These are phyloP conservation scores for Epinotia nisella DNA, from an alignment of 2,888 invertebrate species.

Conservation along the genomic window DNA sequence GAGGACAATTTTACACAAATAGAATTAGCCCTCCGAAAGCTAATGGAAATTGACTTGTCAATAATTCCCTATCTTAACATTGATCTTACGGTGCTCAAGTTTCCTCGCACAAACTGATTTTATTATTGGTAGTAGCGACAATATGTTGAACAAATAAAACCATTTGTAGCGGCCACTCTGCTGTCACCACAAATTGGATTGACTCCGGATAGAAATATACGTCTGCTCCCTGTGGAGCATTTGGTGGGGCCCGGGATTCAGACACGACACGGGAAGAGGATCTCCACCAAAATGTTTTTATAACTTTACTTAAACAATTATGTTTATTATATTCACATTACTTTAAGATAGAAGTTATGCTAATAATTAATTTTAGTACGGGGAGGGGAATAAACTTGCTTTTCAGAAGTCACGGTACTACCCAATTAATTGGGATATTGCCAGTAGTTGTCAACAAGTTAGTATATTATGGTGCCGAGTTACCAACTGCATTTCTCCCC, in stretches of 20 bases:
- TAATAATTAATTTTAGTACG: too few species aligned
- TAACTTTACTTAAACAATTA: slow-evolving; percentile 3
- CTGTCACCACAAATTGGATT: slow-evolving; percentile 74
- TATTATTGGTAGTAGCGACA: slow-evolving; percentile 50
- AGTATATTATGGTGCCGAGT: too few species aligned
- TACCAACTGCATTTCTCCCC: too few species aligned
- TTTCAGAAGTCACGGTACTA: too few species aligned
- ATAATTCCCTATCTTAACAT: background rate
- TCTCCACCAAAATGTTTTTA: slow-evolving; percentile 22
- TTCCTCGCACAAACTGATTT: slow-evolving; percentile 9
- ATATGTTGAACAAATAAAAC: slow-evolving; percentile 70
- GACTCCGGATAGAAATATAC: slow-evolving; percentile 67
- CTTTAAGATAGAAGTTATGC: too few species aligned
- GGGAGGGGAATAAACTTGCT: too few species aligned
- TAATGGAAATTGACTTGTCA: too few species aligned
- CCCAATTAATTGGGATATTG: too few species aligned
- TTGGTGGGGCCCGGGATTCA: slow-evolving; percentile 48
- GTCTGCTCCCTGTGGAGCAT: slow-evolving; percentile 57
- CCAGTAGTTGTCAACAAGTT: too few species aligned
- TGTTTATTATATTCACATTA: too few species aligned
- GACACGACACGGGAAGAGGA: slow-evolving; percentile 45
- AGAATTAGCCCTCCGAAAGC: too few species aligned
- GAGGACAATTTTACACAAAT: too few species aligned
- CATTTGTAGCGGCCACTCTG: slow-evolving; percentile 62
- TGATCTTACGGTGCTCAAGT: background rate